A percentile compares a stretch with the other conserved stretches of the same genome.
These are phyloP conservation scores for Lagodon rhomboides DNA, from an alignment of 2,797 vertebrate species.

Conservation along the genomic window DNA sequence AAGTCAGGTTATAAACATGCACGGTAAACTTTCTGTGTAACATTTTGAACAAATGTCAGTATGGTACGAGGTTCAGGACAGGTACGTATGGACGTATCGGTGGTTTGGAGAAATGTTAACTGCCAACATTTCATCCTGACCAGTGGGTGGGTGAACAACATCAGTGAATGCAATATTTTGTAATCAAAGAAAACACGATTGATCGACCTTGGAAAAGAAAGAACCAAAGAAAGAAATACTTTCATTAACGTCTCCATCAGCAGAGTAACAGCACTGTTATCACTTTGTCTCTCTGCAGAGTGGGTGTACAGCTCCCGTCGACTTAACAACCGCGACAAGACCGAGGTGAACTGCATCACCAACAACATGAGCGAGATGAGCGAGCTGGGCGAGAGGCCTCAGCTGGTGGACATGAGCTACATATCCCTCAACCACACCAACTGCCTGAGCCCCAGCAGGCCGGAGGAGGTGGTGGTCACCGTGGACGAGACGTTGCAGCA, in stretches of 20 bases:
- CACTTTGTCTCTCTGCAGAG: constrained; percentile 73
- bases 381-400: constrained; percentile 74
- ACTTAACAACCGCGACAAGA: constrained; percentile 82
- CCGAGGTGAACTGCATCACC: constrained; percentile 87
- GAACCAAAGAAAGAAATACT: too few species aligned
- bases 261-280: not conserved
- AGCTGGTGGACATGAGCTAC: constrained; percentile 70
- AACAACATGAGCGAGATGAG: constrained; percentile 79
- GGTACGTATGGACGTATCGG: too few species aligned
- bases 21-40: too few species aligned
- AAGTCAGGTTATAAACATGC: too few species aligned
- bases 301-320: constrained; percentile 86
- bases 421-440: constrained; percentile 70
- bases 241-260: not conserved
- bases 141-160: too few species aligned
- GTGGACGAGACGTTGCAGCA: constrained; percentile 83
- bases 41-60: too few species aligned
- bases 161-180: too few species aligned
- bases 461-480: constrained; percentile 87
- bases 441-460: constrained; percentile 40
- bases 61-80: too few species aligned
- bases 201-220: too few species aligned
- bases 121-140: too few species aligned
- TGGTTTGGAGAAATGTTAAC: too few species aligned
- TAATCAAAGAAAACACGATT: too few species aligned